Evolutionary conservation across 1,140 invertebrate genomes (phyloP).

Genomic region (Hylyphantes graminicola): DNA sequence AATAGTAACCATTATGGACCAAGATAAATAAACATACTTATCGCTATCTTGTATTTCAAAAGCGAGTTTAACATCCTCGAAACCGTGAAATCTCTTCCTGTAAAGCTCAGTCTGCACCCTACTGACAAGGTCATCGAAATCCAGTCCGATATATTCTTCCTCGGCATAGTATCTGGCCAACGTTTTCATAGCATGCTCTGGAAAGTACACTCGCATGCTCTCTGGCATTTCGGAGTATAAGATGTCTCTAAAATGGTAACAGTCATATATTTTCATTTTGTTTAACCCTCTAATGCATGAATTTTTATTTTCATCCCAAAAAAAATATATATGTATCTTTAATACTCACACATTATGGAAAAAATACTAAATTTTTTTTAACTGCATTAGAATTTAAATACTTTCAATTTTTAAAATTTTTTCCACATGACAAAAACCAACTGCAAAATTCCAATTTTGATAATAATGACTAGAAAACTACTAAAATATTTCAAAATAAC

Average conservation of each 20-base stretch:
- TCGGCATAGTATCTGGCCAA: slow-evolving; percentile 23
- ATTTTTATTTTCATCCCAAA: too few species aligned
- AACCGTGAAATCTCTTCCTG: slow-evolving; percentile 39
- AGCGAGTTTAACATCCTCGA: slow-evolving; percentile 29
- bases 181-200: slow-evolving; percentile 38
- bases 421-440: too few species aligned
- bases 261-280: too few species aligned
- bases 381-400: too few species aligned
- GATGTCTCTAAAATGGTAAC: background rate
- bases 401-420: too few species aligned
- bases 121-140: background rate
- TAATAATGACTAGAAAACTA: too few species aligned
- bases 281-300: too few species aligned
- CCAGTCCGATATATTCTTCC: slow-evolving; percentile 5
- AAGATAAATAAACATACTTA: background rate
- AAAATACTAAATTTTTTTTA: too few species aligned
- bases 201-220: background rate
- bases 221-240: slow-evolving; percentile 11
- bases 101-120: slow-evolving; percentile 23
- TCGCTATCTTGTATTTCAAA: slow-evolving; percentile 16
- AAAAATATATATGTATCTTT: too few species aligned
- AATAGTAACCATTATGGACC: background rate
- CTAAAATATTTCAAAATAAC: too few species aligned
- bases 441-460: too few species aligned
- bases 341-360: too few species aligned